phyloP scores from a whole-genome alignment of 2,797 vertebrate species.

The Chaunax sp. region DNA sequence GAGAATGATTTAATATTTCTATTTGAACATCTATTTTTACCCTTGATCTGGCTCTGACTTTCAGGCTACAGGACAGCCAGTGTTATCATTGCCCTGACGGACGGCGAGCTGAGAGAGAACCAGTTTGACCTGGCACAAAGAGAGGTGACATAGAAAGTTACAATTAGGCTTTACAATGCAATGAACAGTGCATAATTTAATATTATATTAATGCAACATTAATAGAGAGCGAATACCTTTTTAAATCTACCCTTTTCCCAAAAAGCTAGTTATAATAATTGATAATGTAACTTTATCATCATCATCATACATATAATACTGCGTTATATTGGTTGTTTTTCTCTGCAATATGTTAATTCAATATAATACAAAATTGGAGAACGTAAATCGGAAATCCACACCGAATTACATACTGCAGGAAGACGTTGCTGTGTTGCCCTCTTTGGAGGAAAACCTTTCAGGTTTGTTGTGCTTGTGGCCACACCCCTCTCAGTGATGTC shows the following conservation, averaged over 20 bases:
- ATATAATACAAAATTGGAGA: background rate
- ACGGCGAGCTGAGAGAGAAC: slow-evolving; percentile 95
- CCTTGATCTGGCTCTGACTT: slow-evolving; percentile 13
- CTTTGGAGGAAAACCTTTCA: background rate
- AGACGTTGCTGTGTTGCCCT: background rate
- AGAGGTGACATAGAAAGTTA: slow-evolving; percentile 74
- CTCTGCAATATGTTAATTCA: too few relatives aligned
- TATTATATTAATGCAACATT: background rate
- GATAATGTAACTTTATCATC: too few relatives aligned
- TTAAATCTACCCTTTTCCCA: too few relatives aligned
- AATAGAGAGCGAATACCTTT: background rate
- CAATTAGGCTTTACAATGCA: background rate
- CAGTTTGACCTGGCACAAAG: slow-evolving; percentile 94
- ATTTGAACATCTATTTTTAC: background rate
- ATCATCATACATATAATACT: too few relatives aligned
- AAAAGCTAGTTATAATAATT: too few relatives aligned
- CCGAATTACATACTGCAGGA: background rate
- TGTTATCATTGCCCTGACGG: slow-evolving; percentile 97
- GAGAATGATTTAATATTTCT: background rate
- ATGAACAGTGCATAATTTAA: background rate
- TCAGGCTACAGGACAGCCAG: slow-evolving; percentile 95
- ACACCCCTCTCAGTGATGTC: slow-evolving; percentile 14
- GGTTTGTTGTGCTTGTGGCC: background rate
- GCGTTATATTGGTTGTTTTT: too few relatives aligned
- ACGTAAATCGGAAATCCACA: background rate